Conservation (phyloP, 92 coral and sea anemone species). For the Heliopora coerulea region DNA sequence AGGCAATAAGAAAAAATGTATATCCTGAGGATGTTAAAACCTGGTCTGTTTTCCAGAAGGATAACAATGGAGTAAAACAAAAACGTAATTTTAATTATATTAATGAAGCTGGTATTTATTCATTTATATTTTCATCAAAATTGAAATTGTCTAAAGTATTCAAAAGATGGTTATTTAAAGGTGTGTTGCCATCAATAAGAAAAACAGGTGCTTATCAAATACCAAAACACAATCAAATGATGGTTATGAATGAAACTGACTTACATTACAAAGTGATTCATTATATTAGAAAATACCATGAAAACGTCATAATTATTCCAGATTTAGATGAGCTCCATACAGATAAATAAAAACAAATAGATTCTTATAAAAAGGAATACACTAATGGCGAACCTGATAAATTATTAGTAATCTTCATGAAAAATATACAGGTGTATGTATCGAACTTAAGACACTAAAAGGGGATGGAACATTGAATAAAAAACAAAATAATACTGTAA, state of each 20-base stretch:
- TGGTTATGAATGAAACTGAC: not conserved
- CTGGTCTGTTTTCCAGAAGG: too few relatives aligned
- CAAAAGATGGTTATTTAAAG: too few relatives aligned
- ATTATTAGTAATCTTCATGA: conserved; percentile 4
- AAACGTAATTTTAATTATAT: too few relatives aligned
- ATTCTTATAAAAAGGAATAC: conserved; percentile 12
- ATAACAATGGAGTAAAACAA: too few relatives aligned
- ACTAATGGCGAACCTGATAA: conserved; percentile 29
- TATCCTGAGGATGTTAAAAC: too few relatives aligned
- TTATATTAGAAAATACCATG: not conserved
- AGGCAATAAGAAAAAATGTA: too few relatives aligned
- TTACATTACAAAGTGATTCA: not conserved
- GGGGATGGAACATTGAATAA: not conserved
- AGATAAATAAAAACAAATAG: not conserved
- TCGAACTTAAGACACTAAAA: not conserved
- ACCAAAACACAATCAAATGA: not conserved
- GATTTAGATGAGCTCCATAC: conserved; percentile 12
- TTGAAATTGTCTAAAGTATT: not conserved
- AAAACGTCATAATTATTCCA: not conserved
- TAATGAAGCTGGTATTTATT: too few relatives aligned
- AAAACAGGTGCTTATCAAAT: not conserved
- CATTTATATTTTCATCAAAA: too few relatives aligned
- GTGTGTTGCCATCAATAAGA: not conserved
- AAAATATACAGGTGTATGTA: not conserved
- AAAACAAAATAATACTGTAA: not conserved